These are phyloP conservation scores for Laterallus jamaicensis DNA, from an alignment of 2,113 vertebrate species.

Conservation along the genomic window DNA sequence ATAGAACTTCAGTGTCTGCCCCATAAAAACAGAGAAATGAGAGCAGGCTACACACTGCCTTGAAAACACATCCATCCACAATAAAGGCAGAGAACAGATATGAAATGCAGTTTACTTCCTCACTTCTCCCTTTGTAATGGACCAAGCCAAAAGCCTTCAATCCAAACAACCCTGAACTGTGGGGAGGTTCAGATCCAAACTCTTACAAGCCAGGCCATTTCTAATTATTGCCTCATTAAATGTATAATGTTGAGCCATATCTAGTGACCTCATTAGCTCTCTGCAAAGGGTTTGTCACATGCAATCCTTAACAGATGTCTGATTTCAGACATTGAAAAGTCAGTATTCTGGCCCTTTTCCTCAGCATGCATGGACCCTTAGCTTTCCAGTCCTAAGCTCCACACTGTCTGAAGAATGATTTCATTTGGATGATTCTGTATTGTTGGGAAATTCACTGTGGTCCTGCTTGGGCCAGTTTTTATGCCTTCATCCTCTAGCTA, in stretches of 20 bases:
- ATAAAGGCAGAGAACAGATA: neutral
- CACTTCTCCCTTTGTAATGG: neutral
- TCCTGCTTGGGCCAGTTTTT: neutral
- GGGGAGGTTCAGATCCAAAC: constrained; percentile 19
- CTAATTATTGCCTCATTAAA: constrained; percentile 60
- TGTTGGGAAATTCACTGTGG: neutral
- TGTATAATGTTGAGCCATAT: constrained; percentile 42
- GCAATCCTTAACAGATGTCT: constrained; percentile 60
- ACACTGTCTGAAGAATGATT: neutral
- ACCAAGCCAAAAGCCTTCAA: neutral
- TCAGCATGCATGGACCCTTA: neutral
- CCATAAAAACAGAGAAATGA: neutral
- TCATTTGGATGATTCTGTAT: neutral
- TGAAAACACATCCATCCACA: neutral
- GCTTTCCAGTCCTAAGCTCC: neutral
- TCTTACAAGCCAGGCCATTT: neutral
- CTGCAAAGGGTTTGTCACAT: constrained; percentile 42
- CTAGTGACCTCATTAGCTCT: constrained; percentile 49
- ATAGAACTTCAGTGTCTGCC: neutral
- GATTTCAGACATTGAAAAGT: constrained; percentile 25
- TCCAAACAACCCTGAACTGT: constrained; percentile 4
- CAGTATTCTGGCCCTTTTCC: constrained; percentile 21
- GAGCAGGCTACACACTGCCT: neutral
- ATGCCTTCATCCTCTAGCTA: constrained; percentile 8
- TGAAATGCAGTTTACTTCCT: neutral